Conservation (phyloP, 2,888 invertebrate genomes). For the Dynastes tityus region DNA sequence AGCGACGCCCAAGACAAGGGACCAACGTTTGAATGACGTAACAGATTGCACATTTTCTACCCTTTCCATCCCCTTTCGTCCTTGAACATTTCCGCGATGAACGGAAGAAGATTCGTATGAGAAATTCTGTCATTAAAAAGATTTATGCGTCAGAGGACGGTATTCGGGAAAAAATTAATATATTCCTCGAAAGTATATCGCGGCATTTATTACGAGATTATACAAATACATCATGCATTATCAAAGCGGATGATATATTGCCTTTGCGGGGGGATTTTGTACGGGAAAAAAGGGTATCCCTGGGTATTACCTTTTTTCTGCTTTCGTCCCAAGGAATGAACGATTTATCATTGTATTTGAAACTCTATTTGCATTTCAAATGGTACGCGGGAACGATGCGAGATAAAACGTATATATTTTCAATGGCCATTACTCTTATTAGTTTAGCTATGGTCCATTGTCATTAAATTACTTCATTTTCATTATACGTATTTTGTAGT, state of each 20-base stretch:
- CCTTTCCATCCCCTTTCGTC: not conserved
- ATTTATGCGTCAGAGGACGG: slow-evolving; percentile 2
- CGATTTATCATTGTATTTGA: not conserved
- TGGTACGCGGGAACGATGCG: not conserved
- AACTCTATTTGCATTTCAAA: slow-evolving; percentile 3
- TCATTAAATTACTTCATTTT: no score
- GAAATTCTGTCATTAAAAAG: slow-evolving; percentile 13
- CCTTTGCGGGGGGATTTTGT: slow-evolving; percentile 15
- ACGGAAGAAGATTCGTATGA: not conserved
- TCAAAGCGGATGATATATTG: slow-evolving; percentile 40
- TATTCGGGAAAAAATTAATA: slow-evolving; percentile 43
- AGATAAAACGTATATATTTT: not conserved
- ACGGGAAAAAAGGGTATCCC: not conserved
- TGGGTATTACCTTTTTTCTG: not conserved
- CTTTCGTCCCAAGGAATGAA: not conserved
- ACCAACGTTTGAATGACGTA: slow-evolving; percentile 9
- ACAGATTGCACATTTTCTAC: not conserved
- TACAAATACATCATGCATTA: slow-evolving; percentile 44
- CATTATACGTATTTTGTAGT: not conserved
- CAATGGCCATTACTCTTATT: not conserved
- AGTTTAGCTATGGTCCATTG: no score
- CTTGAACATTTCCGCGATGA: not conserved
- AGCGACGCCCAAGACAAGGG: not conserved
- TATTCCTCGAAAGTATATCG: slow-evolving; percentile 39
- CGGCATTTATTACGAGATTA: slow-evolving; percentile 42